A percentile compares a stretch with the other conserved stretches of the same genome.
Conservation (phyloP, 2,113 vertebrate species). For the Oncorhynchus masou region DNA sequence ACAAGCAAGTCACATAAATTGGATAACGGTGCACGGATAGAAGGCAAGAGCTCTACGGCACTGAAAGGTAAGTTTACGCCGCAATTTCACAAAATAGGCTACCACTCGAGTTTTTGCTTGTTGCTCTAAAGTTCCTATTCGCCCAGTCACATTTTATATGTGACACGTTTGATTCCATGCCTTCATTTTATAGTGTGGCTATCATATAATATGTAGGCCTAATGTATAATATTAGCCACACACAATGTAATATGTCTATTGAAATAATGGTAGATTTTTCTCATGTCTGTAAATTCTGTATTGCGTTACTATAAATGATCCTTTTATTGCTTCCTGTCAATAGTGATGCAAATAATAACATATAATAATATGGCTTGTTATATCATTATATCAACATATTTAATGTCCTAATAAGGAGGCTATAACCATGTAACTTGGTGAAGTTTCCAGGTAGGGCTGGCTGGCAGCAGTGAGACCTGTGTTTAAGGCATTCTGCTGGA, state of each 20-base stretch:
- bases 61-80: slow-evolving; percentile 59
- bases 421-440: slow-evolving; percentile 18
- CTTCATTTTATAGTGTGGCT: neutral
- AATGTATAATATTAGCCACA: neutral
- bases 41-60: neutral
- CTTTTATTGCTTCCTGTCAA: neutral
- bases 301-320: neutral
- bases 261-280: neutral
- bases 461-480: slow-evolving; percentile 10
- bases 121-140: slow-evolving; percentile 51
- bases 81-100: slow-evolving; percentile 22
- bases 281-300: neutral
- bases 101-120: slow-evolving; percentile 42
- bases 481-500: slow-evolving; percentile 4
- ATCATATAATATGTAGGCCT: neutral
- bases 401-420: neutral
- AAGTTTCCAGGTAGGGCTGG: slow-evolving; percentile 39
- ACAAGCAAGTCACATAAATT: slow-evolving; percentile 1
- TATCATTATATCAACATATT: neutral
- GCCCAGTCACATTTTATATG: slow-evolving; percentile 39
- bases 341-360: neutral
- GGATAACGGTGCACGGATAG: neutral
- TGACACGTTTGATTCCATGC: slow-evolving; percentile 8
- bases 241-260: neutral
- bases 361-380: neutral